Evolutionary conservation across 2,113 vertebrate species (phyloP), one percentile per base, ranked within the genome.

Genomic region (Azemiops feae): DNA sequence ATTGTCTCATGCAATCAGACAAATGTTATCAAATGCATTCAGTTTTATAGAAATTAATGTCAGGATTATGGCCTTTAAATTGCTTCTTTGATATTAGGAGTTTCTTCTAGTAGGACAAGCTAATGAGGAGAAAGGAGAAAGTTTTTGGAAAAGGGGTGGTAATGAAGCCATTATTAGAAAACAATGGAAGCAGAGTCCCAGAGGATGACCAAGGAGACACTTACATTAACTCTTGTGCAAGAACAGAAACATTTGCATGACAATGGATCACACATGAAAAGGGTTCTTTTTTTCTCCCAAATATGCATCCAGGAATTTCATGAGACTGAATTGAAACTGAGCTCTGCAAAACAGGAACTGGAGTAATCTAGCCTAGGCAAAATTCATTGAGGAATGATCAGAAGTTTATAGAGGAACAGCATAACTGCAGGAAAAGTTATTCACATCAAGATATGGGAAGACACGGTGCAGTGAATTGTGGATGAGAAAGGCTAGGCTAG

Each of bases 391-490:
- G 43, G 54, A 95, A 87, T 94, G 87, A 94, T 93, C 53, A 96
- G 16, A n/a, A 93, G 64, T 89, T 95, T 97, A 96, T 94, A 97
- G 96, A 95, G 94, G 95, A 95, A 94, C 50, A 92, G 87, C 93
- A 94, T 92, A 95, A 96, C 95, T 94, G 43, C 88, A 95, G 94
- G 91, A 39, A 92, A 95, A 95, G 92, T 93, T 95, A 97, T 93
- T 95, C 92, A 95, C 85, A 95, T 94, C 90, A 92, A 39, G 92
- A 95, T 85, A 89, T 91, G 47, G 89, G 88, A 95, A 50, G 89
- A 92, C 92, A 96, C 95, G 94, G 91, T 93, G 92, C 95, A 96
- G 55, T 91, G 5, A 95, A 94, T 53, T 92, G 91, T 95, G 97
- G 96, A 94, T 95, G 95, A 94, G 87, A 93, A 89, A 95, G 89